Base-by-base conservation (phyloP, 2,888 invertebrate genomes). In the Leptopilina drosophilae region DNA sequence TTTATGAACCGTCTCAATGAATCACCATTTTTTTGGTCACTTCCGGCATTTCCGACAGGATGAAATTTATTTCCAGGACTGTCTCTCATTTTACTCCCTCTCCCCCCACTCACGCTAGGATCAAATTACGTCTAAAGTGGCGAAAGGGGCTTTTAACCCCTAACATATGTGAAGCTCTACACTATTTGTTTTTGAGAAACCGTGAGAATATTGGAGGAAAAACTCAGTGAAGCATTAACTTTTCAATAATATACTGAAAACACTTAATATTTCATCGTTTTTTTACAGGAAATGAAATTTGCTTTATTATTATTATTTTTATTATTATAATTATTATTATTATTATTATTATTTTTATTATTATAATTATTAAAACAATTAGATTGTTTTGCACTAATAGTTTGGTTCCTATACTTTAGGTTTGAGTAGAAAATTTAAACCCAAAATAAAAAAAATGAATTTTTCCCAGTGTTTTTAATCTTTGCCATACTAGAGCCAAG, bases 21-120 rank as follows among this genome's bases (percentile, higher is more conserved):
- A 33, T 7, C 53, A 4, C 49, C 11, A 49, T 49, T 53, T 49
- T 69, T 26, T 69, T 56, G 14, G 62, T 49, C 49, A 26, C 15
- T 46, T n/a, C 42, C 59, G 59, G 77, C 64, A 49, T 42, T 64
- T 46, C n/a, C n/a, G 64, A 64, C 66, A 49, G 78, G 67, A 46
- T 67, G 49, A 83, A 84, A 82, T 84, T 84, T 85, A 86, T 86
- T 86, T 86, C 83, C 84, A 82, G 85, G 82, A 78, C 82, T 76
- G 77, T 79, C 79, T 64, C 77, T 64, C 33, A 33, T 33, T 33
- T 5, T 33, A 33, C 33, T 33, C 33, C 33, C 15, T 2, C n/a
- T 4, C 76, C 65, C 83, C 87, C 86, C 87, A 87, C 82, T 82
- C 81, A 82, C 82, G 87, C 87, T 86, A 88, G 86, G 86, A 85